Base-by-base conservation (phyloP, 2,797 vertebrate genomes). In the Crenichthys baileyi region DNA sequence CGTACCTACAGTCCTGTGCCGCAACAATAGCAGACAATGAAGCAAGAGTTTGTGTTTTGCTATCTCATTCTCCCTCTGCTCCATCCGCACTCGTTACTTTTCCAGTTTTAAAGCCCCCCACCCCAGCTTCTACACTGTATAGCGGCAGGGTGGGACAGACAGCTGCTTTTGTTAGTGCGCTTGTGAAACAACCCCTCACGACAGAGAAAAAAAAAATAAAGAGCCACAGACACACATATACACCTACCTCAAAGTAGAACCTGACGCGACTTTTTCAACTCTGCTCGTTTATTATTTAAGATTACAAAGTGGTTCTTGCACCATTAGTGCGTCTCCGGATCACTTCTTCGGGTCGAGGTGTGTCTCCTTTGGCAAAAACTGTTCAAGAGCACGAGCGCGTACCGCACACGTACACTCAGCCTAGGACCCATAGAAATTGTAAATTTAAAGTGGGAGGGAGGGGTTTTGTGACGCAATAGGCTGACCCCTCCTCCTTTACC, bases 371-470 rank as follows among this genome's bases (percentile, higher is more conserved):
- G 80, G 87, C 80, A 88, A 93, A 94, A 93, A 94, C 85, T 89
- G 92, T 90, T 91, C 88, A 85, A 71, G 80, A 53, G 89, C 86
- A 82, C 78, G 26, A 77, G 61, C 82, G 56, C 78, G 63, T 86
- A 55, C 68, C n/a, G 53, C 73, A 39, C 84, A 83, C 82, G 51
- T 29, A 77, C 75, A 51, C 85, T 80, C 87, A 85, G 85, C 26
- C 85, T 79, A 90, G 92, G 13, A 94, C 93, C 91, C 93, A 94
- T 90, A 93, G 91, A 94, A 94, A 95, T 95, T 95, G 93, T 95
- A 95, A 95, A 96, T 95, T 83, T 88, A 83, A 87, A 89, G 79
- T 83, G 86, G 82, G 83, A 91, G 92, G 93, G 95, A 90, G 90
- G 92, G 90, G 8, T 56, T 60, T 9, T 2, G 50, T 92, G 91